Percentiles rank a stretch among this genome's conserved stretches.
Evolutionary conservation across 35 echinoderm and acorn worm species (phyloP).

Genomic region (Heliocidaris erythrogramma): DNA sequence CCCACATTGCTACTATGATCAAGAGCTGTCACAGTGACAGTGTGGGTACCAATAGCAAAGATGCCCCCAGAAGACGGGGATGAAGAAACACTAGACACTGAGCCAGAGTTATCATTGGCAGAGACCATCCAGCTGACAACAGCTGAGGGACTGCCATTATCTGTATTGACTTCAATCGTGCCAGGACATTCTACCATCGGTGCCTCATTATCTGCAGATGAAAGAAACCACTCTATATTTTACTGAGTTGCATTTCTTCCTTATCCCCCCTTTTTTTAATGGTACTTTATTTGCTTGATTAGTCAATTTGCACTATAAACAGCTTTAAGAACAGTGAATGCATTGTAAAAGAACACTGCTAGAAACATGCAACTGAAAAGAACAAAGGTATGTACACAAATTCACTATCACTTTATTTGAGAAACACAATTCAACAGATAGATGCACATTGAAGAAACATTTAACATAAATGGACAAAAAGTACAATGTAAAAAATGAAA

Average conservation of each 20-base stretch:
- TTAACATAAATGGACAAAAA: too few relatives aligned
- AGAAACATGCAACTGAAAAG: too few relatives aligned
- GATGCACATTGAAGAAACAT: too few relatives aligned
- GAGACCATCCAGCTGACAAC: conserved; percentile 4
- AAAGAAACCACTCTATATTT: not conserved
- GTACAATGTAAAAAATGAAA: too few relatives aligned
- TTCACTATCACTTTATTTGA: too few relatives aligned
- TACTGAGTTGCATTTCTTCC: not conserved
- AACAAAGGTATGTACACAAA: too few relatives aligned
- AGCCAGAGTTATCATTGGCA: conserved; percentile 3
- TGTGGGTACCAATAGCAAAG: conserved; percentile 26
- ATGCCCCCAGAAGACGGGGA: not conserved
- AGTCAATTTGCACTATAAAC: too few relatives aligned
- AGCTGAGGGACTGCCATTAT: not conserved
- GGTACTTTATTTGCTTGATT: too few relatives aligned
- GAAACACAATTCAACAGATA: too few relatives aligned
- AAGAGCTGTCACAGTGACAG: not conserved
- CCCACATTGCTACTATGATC: conserved; percentile 3
- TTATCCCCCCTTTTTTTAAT: too few relatives aligned
- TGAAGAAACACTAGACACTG: not conserved
- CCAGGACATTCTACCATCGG: conserved; percentile 11
- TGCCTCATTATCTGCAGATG: conserved; percentile 5
- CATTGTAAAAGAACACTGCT: too few relatives aligned
- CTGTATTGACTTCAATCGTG: not conserved
- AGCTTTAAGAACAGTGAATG: too few relatives aligned